Percentiles rank a stretch among this genome's conserved stretches.
Conservation (phyloP, 2,797 vertebrate genomes). For the Falco naumanni region DNA sequence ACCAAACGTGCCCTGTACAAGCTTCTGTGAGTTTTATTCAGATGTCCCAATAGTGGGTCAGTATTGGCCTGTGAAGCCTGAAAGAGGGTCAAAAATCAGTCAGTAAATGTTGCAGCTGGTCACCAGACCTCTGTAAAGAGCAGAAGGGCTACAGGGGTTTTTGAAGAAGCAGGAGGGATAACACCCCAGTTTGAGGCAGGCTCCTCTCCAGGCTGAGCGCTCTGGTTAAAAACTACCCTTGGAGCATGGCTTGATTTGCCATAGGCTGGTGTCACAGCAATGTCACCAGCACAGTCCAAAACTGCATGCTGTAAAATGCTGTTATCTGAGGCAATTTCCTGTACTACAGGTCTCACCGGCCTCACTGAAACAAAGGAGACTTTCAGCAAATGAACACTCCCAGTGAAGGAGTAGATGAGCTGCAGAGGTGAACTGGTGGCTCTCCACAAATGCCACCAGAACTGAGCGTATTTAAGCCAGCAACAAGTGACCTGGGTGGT, state of each 20-base stretch:
- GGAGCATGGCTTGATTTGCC: not conserved
- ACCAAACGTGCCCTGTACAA: not conserved
- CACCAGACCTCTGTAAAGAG: not conserved
- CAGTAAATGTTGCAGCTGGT: not conserved
- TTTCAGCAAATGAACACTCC: not conserved
- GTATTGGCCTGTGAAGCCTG: not conserved
- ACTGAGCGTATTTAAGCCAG: not conserved
- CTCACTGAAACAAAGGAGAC: not conserved
- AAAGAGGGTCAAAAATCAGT: not conserved
- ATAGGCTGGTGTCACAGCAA: not conserved
- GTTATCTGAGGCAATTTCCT: not conserved
- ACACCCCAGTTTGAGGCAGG: not conserved
- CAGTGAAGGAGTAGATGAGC: not conserved
- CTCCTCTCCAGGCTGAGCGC: not conserved
- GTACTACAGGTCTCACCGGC: not conserved
- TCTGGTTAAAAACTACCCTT: not conserved
- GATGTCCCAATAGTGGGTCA: accelerated
- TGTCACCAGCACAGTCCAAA: not conserved
- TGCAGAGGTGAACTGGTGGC: not conserved
- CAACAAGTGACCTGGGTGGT: accelerated
- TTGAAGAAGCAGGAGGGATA: not conserved
- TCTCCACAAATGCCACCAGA: not conserved
- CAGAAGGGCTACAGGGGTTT: not conserved
- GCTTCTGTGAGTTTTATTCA: not conserved
- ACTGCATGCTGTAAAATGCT: not conserved